These are phyloP conservation scores for Nomada fucata DNA, from an alignment of 2,888 invertebrate species.

Conservation along the genomic window DNA sequence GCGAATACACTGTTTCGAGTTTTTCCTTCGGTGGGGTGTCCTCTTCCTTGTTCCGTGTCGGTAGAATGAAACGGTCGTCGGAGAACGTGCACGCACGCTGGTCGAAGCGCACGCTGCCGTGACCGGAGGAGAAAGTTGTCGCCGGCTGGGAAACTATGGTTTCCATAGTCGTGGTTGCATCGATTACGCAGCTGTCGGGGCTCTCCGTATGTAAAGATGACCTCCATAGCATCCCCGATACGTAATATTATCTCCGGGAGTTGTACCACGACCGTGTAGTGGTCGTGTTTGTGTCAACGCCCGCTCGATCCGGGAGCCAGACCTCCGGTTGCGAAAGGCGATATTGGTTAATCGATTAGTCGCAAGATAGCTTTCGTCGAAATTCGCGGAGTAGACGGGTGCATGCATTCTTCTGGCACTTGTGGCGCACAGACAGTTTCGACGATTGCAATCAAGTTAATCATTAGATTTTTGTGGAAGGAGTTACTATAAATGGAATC, in stretches of 20 bases:
- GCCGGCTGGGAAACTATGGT: constrained; percentile 52
- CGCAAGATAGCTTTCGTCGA: constrained; percentile 21
- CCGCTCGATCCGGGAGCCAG: constrained; percentile 32
- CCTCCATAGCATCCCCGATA: constrained; percentile 61
- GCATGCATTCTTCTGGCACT: neutral
- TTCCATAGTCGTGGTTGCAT: constrained; percentile 41
- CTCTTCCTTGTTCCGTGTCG: neutral
- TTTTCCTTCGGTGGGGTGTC: constrained; percentile 40
- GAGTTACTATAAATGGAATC: neutral
- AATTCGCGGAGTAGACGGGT: constrained; percentile 20
- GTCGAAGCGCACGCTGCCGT: constrained; percentile 10
- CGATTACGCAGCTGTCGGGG: constrained; percentile 64
- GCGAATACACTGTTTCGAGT: constrained; percentile 45
- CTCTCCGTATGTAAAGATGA: constrained; percentile 58
- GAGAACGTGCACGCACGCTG: neutral
- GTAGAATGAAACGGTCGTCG: constrained; percentile 16
- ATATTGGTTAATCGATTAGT: constrained; percentile 70
- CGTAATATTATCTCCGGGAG: constrained; percentile 66
- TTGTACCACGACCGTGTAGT: constrained; percentile 54
- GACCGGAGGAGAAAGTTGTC: constrained; percentile 53
- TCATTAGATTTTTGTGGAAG: neutral
- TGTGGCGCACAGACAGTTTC: neutral
- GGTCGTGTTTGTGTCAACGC: constrained; percentile 65
- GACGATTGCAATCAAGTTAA: neutral
- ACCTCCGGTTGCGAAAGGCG: constrained; percentile 63